Base-by-base conservation (phyloP, 2,113 vertebrate species). In the Gavialis gangeticus region DNA sequence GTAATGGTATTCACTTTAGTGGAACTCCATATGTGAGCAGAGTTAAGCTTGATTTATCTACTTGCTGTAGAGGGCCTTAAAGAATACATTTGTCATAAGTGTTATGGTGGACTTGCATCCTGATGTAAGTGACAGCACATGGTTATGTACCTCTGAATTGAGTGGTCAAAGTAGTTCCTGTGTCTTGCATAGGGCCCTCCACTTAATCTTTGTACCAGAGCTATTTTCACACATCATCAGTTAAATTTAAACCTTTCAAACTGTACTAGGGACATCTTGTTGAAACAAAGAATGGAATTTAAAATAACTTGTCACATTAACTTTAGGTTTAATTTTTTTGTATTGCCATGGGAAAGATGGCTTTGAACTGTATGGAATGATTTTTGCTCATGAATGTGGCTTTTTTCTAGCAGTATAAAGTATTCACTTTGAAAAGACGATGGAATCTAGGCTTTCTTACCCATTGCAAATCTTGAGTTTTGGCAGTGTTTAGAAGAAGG, bases 401-500 rank as follows among this genome's bases (percentile, higher is more conserved):
- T 85, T 37, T 73, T 73, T 18, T 24, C 34, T 34, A 46, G 69
- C 69, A 73, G 21, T 25, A 22, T 73, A 15, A 67, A 67, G 66
- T 37, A 22, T 46, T 73, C 37, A 37, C 67, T 71, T 71, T 37
- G 9, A 34, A 46, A 79, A 14, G n/a, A 16, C 3, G 14, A 1
- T 69, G 55, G 22, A 28, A 73, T 34, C 4, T 75, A 85, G 14
- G 5, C 9, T 84, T 30, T 58, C 90, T 86, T 55, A 34, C 19
- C 16, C 71, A 85, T 76, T 37, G 21, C 27, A 84, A 56, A 75
- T 22, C 55, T 88, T 83, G 67, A 59, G 24, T 2, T 87, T 86
- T 95, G 59, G 87, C 10, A 87, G 15, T 75, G 30, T 64, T 96
- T 95, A 66, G 75, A 79, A 13, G 24, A 85, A 84, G 64, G 22